These are phyloP conservation scores for Zophobas morio DNA, from an alignment of 1,140 invertebrate genomes.

Conservation along the genomic window DNA sequence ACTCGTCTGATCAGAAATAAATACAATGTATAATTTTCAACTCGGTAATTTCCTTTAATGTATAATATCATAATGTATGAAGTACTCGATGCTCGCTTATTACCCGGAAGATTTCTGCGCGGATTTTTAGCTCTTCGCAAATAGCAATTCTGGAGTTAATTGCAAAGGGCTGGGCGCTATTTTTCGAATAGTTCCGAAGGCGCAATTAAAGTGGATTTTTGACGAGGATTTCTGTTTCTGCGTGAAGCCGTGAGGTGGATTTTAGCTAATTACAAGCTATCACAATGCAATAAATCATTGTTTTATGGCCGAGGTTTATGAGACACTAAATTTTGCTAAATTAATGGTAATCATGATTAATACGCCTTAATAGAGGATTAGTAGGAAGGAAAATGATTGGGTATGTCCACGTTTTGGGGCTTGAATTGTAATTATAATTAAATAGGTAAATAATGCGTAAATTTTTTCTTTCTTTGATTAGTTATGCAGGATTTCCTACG, in stretches of 20 bases:
- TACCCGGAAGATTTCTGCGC: slow-evolving; percentile 54
- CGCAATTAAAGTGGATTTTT: slow-evolving; percentile 29
- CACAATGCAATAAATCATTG: slow-evolving; percentile 30
- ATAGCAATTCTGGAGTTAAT: slow-evolving; percentile 54
- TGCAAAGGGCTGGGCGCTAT: slow-evolving; percentile 54
- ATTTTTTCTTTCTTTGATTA: neutral
- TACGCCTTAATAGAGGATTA: slow-evolving; percentile 17
- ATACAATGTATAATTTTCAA: slow-evolving; percentile 34
- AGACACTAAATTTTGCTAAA: slow-evolving; percentile 36
- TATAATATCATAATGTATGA: slow-evolving; percentile 53
- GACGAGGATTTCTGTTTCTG: slow-evolving; percentile 32
- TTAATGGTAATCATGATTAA: slow-evolving; percentile 37
- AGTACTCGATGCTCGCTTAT: slow-evolving; percentile 48
- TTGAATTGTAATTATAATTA: no score
- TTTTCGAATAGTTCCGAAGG: slow-evolving; percentile 44
- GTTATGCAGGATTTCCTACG: slow-evolving; percentile 29
- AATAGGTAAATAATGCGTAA: no score
- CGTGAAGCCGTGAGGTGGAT: slow-evolving; percentile 26
- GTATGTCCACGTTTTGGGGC: neutral
- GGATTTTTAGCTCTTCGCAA: slow-evolving; percentile 46
- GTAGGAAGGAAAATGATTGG: slow-evolving; percentile 9
- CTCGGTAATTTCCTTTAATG: slow-evolving; percentile 51
- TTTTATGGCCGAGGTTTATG: slow-evolving; percentile 35
- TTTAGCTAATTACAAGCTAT: slow-evolving; percentile 28
- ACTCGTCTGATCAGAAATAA: slow-evolving; percentile 21